Percentiles rank a stretch among this genome's conserved stretches.
phyloP scores from a whole-genome alignment of 2,888 invertebrate species.

The Apamea epomidion region DNA sequence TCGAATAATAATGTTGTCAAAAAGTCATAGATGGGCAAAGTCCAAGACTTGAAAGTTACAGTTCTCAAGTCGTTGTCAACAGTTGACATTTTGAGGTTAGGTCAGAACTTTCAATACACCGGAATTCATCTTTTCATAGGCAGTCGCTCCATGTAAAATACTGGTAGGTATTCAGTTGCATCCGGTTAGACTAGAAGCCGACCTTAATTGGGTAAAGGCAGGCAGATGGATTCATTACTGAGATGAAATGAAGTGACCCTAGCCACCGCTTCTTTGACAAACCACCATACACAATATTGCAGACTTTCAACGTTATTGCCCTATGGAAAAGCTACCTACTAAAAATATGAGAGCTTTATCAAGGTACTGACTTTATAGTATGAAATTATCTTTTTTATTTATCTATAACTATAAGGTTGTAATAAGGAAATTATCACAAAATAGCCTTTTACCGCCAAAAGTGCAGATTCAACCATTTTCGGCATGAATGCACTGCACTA shows the following conservation, averaged over 20 bases:
- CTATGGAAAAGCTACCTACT: background rate
- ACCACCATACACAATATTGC: background rate
- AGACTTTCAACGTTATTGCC: background rate
- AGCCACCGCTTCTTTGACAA: background rate
- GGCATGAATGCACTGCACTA: constrained; percentile 42
- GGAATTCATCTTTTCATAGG: background rate
- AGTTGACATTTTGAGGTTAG: too few species aligned
- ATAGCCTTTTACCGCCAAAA: constrained; percentile 32
- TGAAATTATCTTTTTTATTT: constrained; percentile 22
- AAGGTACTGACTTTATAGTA: background rate
- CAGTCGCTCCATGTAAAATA: too few species aligned
- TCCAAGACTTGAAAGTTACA: background rate
- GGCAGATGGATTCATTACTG: too few species aligned
- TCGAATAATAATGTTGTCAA: constrained; percentile 29
- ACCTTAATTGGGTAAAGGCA: too few species aligned
- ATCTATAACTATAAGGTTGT: constrained; percentile 1
- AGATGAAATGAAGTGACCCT: background rate
- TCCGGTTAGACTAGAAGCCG: too few species aligned
- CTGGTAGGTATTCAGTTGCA: too few species aligned
- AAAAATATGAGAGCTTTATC: constrained; percentile 18
- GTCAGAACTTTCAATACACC: background rate
- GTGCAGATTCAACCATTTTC: constrained; percentile 14
- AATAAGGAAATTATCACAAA: constrained; percentile 7
- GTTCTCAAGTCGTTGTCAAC: too few species aligned
- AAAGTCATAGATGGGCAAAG: background rate